Percentiles rank a stretch among this genome's conserved stretches.
Conservation (phyloP, 2,888 invertebrate genomes). For the Idaea biselata region DNA sequence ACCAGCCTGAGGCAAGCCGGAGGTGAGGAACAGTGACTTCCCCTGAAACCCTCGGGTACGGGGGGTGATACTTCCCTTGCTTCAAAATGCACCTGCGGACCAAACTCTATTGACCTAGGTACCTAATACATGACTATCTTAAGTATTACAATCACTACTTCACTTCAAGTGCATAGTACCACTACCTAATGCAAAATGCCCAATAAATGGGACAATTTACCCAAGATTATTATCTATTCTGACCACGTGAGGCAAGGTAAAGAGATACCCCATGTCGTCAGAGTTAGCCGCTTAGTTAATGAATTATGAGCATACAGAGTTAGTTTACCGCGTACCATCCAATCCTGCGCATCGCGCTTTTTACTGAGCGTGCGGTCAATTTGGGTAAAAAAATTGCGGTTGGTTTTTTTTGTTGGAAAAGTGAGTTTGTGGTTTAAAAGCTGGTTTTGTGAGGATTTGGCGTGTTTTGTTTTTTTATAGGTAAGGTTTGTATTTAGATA, state of each 20-base stretch:
- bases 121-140: too few species aligned
- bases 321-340: slow-evolving; percentile 25
- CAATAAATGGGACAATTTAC: background rate
- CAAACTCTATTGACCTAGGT: too few species aligned
- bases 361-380: background rate
- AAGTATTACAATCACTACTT: too few species aligned
- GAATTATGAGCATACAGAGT: slow-evolving; percentile 8
- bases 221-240: background rate
- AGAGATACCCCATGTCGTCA: slow-evolving; percentile 8
- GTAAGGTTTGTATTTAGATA: background rate
- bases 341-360: slow-evolving; percentile 19
- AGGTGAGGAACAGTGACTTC: too few species aligned
- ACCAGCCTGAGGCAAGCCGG: too few species aligned
- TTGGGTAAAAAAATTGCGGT: background rate
- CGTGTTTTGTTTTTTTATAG: background rate
- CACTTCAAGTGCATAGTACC: too few species aligned
- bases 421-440: background rate
- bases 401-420: background rate
- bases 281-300: background rate
- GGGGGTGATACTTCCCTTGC: too few species aligned
- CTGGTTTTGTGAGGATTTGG: background rate
- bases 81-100: too few species aligned
- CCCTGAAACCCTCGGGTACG: too few species aligned
- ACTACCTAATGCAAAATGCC: background rate
- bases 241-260: background rate